Base-by-base conservation (phyloP, 1,140 invertebrate genomes). In the Liolophura sinensis region DNA sequence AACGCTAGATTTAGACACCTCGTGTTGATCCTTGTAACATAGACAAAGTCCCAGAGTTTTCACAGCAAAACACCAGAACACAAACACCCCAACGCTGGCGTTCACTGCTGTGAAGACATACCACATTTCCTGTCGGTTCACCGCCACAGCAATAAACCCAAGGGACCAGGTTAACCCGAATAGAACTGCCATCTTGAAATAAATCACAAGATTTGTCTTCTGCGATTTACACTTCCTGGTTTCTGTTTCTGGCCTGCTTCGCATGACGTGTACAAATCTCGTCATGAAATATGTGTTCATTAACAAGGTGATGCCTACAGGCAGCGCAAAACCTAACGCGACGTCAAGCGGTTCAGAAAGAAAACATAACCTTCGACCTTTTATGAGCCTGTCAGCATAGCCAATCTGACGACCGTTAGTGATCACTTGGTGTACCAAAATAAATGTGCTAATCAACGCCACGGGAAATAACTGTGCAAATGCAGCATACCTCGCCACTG, bases 161-260 rank as follows among this genome's bases (percentile, higher is more conserved):
- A 83, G 64, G 12, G 85, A 80, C 88, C 88, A 89, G 7, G 86
- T 85, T 6, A 89, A 67, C 6, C 88, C 88, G 84, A 87, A 87
- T 22, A 88, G 72, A 9, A 18, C 52, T 1, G 65, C 68, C 11
- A 74, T 47, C 16, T 69, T 67, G 12, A 67, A 24, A 62, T 63
- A 72, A 25, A 72, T 69, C 31, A 40, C 31, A 68, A 59, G 49
- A 69, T 50, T 14, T 65, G 50, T 49, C 48, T 56, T 11, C 58
- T 63, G 20, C 14, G 16, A n/a, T 40, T 40, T 11, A 20, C 18
- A 16, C 20, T 27, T 27, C 14, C 56, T 1, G 25, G 40, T 15
- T 31, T 62, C 14, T 27, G 20, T 59, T 46, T 60, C 18, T 63
- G 47, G 51, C 47, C n/a, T 18, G 72, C 67, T 40, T 40, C 31